phyloP scores from a whole-genome alignment of 92 coral and sea anemone genomes.

The Parazoanthus atlanticus region DNA sequence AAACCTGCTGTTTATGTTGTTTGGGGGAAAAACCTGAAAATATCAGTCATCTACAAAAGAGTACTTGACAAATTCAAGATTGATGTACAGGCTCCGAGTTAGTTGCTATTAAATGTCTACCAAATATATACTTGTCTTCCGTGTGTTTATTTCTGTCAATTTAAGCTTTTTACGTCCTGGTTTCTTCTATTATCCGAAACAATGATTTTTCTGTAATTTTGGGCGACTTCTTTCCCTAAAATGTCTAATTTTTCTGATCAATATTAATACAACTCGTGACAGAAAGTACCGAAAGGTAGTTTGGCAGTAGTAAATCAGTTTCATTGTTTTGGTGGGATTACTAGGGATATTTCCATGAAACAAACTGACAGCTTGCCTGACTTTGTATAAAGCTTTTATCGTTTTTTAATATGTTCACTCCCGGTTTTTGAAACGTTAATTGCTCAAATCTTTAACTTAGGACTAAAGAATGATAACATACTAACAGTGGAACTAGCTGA shows the following conservation, averaged over 20 bases:
- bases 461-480: neutral
- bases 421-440: constrained; percentile 10
- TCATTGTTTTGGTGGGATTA: neutral
- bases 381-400: neutral
- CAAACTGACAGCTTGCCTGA: neutral
- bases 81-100: neutral
- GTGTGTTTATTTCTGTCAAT: neutral
- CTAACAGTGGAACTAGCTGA: neutral
- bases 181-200: neutral
- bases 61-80: neutral
- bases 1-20: neutral
- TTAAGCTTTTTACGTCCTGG: neutral
- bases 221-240: neutral
- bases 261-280: constrained; percentile 2
- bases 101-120: neutral
- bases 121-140: neutral
- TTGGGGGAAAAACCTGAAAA: neutral
- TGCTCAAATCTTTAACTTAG: constrained; percentile 11
- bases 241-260: neutral
- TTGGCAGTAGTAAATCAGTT: neutral
- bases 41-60: neutral
- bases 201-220: neutral
- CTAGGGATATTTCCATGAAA: constrained; percentile 6
- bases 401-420: constrained; percentile 1
- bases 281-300: neutral